Base-by-base conservation (phyloP, 1,140 invertebrate species). In the Medauroidea extradentata region DNA sequence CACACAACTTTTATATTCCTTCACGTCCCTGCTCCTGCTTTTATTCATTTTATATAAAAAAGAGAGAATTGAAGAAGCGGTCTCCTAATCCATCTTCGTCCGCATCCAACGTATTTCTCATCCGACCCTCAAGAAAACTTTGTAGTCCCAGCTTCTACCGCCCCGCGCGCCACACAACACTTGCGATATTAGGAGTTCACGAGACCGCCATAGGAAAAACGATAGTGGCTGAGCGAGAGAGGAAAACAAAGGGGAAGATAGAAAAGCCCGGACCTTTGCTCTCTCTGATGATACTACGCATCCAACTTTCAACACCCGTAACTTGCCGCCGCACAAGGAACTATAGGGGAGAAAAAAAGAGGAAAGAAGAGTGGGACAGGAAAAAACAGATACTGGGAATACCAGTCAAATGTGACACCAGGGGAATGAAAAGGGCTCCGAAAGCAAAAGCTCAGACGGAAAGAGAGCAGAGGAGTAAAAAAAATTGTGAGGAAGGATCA, bases 271-370 rank as follows among this genome's bases (percentile, higher is more conserved):
- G 29, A 34, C 29, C 49, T 51, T 51, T 51, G 19, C 38, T 18
- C 25, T 16, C 19, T 29, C 24, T 46, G 23, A 27, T 25, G 24
- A 51, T 1, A 51, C 16, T 27, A 51, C 25, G 38, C 21, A 51
- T 34, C 49, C 38, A 51, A 51, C 49, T 51, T 51, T 51, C 24
- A 51, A 34, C 49, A 51, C 49, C 49, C 49, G 38, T 51, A n/a
- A 34, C 29, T 34, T 34, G 27, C 25, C 49, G 25, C 29, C 5
- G 29, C 29, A 34, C 5, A 34, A 34, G 11, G 29, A 34, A 34
- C 29, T 34, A 34, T 34, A 34, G 11, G 19, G 9, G 14, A 51
- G n/a, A 51, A 34, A 2, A 34, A 8, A 5, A 27, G 24, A 51
- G 27, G 24, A 18, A 51, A 48, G 23, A 23, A 23, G 27, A 48